Conservation (phyloP, 2,113 vertebrate species). For the Chaetura pelagica region DNA sequence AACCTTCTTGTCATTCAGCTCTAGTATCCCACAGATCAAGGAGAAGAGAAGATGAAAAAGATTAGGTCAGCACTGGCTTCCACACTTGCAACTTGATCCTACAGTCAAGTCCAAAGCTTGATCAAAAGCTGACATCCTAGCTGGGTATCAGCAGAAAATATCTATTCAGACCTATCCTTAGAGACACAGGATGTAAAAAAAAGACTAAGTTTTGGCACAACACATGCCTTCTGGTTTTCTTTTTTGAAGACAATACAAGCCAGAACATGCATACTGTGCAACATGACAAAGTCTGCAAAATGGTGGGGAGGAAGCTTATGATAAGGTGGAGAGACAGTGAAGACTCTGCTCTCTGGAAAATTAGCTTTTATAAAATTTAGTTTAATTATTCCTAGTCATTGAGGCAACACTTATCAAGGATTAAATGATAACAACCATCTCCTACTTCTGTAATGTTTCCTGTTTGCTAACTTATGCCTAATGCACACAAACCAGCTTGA, state of each 20-base stretch:
- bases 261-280: neutral
- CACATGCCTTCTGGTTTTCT: neutral
- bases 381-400: neutral
- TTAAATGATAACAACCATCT: neutral
- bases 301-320: neutral
- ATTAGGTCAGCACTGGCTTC: neutral
- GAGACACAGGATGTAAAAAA: neutral
- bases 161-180: neutral
- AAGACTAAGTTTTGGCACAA: neutral
- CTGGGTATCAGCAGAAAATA: neutral
- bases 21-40: neutral
- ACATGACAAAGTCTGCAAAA: neutral
- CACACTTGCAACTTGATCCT: neutral
- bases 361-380: neutral
- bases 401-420: neutral
- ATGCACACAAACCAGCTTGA: conserved; percentile 16
- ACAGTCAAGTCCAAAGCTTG: neutral
- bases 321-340: neutral
- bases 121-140: neutral
- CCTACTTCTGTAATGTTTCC: neutral
- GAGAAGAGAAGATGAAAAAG: neutral
- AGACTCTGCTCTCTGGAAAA: neutral
- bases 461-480: neutral
- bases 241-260: neutral
- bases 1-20: neutral